phyloP scores from a whole-genome alignment of 1,140 invertebrate genomes.

The Caerostris extrusa region DNA sequence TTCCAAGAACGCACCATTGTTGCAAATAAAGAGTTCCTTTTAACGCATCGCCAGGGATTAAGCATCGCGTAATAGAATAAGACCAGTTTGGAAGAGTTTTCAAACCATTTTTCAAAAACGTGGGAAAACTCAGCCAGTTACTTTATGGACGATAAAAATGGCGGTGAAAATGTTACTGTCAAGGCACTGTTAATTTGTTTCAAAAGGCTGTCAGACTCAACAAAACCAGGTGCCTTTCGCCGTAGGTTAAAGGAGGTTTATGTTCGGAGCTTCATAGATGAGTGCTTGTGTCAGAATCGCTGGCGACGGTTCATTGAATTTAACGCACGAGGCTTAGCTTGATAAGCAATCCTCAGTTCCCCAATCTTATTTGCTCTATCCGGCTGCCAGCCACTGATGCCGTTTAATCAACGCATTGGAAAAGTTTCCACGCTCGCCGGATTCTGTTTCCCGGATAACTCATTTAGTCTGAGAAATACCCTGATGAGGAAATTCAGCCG shows the following conservation, averaged over 20 bases:
- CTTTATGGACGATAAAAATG: no score
- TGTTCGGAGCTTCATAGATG: neutral
- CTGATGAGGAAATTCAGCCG: neutral
- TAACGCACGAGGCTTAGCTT: neutral
- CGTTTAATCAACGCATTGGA: neutral
- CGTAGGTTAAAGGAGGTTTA: neutral
- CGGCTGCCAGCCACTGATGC: neutral
- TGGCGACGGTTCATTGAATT: neutral
- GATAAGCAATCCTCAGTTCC: neutral
- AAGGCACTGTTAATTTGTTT: no score
- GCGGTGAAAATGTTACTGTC: no score
- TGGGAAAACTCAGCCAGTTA: neutral
- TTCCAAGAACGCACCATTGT: no score
- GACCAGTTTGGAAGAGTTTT: neutral
- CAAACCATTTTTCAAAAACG: neutral
- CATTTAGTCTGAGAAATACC: neutral
- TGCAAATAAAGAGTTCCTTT: neutral
- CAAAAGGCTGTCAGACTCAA: no score
- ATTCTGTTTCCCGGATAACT: slow-evolving; percentile 15
- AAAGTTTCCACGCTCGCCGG: neutral
- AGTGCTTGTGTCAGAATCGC: neutral
- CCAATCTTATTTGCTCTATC: neutral
- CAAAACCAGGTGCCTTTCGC: no score
- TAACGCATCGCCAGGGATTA: neutral
- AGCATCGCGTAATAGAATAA: neutral